A percentile compares a stretch with the other conserved stretches of the same genome.
These are phyloP conservation scores for Zhuqinia jingwanae DNA, from an alignment of 2,888 invertebrate genomes.

Conservation along the genomic window DNA sequence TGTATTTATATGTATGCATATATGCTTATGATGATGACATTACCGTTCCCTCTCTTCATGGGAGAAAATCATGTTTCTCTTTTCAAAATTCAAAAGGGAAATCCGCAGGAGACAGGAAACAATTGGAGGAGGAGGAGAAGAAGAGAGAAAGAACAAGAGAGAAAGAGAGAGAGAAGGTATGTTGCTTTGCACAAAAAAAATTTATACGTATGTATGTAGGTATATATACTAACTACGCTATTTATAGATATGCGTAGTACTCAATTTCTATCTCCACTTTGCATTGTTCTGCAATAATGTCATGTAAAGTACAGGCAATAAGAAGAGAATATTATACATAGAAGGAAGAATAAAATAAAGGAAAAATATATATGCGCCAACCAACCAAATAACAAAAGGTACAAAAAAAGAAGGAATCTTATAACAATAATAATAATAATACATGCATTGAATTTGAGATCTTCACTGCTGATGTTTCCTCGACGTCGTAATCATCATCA, in stretches of 20 bases:
- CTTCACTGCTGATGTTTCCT: slow-evolving; percentile 42
- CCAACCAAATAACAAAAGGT: slow-evolving; percentile 25
- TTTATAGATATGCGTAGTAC: neutral
- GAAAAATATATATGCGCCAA: neutral
- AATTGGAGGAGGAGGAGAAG: slow-evolving; percentile 49
- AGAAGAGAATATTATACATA: slow-evolving; percentile 13
- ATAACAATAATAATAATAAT: slow-evolving; percentile 53
- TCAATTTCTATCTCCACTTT: slow-evolving; percentile 7
- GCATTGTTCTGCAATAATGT: slow-evolving; percentile 60
- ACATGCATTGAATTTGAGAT: slow-evolving; percentile 68
- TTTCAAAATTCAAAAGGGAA: slow-evolving; percentile 57
- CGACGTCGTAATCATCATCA: slow-evolving; percentile 12
- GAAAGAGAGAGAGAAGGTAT: neutral
- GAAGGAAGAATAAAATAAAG: neutral
- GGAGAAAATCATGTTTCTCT: slow-evolving; percentile 57
- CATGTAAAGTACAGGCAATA: slow-evolving; percentile 57
- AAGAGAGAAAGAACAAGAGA: no score
- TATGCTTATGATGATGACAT: slow-evolving; percentile 33
- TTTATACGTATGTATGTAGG: no score
- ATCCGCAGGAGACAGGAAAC: slow-evolving; percentile 68
- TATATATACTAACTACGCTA: neutral
- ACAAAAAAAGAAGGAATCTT: slow-evolving; percentile 35
- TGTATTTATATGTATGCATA: neutral
- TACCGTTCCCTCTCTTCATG: slow-evolving; percentile 13
- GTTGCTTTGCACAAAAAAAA: neutral